phyloP scores from a whole-genome alignment of 2,888 invertebrate species.

The Drosophila antonietae region DNA sequence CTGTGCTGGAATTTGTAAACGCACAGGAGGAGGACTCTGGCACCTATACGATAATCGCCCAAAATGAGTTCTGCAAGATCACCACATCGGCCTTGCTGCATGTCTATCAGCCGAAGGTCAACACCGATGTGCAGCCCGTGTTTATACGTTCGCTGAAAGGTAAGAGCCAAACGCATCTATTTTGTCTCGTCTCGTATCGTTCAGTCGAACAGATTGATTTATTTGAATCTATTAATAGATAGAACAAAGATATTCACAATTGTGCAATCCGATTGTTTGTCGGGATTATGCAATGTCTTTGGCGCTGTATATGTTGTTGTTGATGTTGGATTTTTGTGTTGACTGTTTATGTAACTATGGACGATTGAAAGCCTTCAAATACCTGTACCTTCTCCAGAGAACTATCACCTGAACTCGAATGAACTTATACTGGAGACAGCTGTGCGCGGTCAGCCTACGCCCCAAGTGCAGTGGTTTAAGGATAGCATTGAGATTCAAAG shows the following conservation, averaged over 20 bases:
- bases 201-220: slow-evolving; percentile 14
- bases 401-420: slow-evolving; percentile 89
- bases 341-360: slow-evolving; percentile 40
- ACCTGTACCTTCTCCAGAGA: slow-evolving; percentile 85
- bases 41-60: slow-evolving; percentile 91
- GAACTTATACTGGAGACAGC: slow-evolving; percentile 92
- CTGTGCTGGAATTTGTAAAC: slow-evolving; percentile 90
- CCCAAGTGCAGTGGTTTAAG: slow-evolving; percentile 91
- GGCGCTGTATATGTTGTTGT: slow-evolving; percentile 4
- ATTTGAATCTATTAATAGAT: slow-evolving; percentile 56
- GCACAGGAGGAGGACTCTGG: slow-evolving; percentile 90
- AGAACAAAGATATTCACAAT: slow-evolving; percentile 45
- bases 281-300: slow-evolving; percentile 56
- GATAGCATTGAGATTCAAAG: slow-evolving; percentile 87
- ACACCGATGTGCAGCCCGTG: slow-evolving; percentile 88
- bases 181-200: slow-evolving; percentile 3
- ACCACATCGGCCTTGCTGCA: slow-evolving; percentile 89
- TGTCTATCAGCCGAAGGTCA: slow-evolving; percentile 86
- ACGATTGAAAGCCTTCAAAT: slow-evolving; percentile 7
- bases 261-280: slow-evolving; percentile 54
- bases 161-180: slow-evolving; percentile 81
- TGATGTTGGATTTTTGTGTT: slow-evolving; percentile 23
- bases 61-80: slow-evolving; percentile 90
- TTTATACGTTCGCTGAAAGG: slow-evolving; percentile 91
- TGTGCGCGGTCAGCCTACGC: slow-evolving; percentile 90